These are phyloP conservation scores for Cantharis nigra DNA, from an alignment of 2,888 invertebrate genomes.

Conservation along the genomic window DNA sequence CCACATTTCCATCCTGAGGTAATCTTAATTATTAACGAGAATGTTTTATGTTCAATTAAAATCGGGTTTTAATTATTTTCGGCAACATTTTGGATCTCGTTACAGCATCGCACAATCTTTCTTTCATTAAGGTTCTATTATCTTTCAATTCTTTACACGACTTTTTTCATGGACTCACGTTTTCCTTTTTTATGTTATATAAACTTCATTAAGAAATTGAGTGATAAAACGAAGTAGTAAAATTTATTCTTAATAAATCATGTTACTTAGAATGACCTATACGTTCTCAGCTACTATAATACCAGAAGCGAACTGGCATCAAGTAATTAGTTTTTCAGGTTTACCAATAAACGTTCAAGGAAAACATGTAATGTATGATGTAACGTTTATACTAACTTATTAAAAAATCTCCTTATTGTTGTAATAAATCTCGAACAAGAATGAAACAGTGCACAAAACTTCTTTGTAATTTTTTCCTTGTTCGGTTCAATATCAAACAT, in stretches of 20 bases:
- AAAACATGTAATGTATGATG: not conserved
- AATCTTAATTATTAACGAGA: not conserved
- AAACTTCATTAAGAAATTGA: not conserved
- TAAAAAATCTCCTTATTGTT: not conserved
- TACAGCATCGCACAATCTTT: not conserved
- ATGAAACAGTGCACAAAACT: not conserved
- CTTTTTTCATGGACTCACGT: not conserved
- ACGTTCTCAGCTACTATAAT: not conserved
- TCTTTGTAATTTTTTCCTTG: not conserved
- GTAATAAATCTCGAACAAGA: not conserved
- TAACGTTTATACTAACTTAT: not conserved
- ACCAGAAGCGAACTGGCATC: too few relatives aligned
- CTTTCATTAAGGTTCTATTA: not conserved
- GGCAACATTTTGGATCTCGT: not conserved
- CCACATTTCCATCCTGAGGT: not conserved
- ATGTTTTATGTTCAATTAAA: not conserved
- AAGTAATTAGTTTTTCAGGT: too few relatives aligned
- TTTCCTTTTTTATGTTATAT: not conserved
- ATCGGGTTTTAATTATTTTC: not conserved
- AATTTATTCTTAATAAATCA: not conserved
- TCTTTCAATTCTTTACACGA: not conserved
- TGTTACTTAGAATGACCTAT: not conserved
- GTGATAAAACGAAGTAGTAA: not conserved
- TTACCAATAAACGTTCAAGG: not conserved
- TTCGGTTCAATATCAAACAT: not conserved